These are phyloP conservation scores for Telenomus remus DNA, from an alignment of 1,140 invertebrate species.

Conservation along the genomic window DNA sequence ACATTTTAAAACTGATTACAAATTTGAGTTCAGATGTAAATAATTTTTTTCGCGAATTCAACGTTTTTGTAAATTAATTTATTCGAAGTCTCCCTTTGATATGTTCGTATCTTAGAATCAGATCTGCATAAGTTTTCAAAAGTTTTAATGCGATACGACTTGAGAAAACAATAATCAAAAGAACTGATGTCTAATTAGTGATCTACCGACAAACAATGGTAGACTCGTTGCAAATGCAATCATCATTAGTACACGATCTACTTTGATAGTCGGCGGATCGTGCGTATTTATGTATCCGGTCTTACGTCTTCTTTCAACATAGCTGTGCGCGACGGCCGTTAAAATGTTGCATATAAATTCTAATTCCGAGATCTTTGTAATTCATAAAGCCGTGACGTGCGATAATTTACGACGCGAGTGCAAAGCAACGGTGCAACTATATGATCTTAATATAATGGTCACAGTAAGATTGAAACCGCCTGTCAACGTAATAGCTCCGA, in stretches of 20 bases:
- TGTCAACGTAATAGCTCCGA: constrained; percentile 56
- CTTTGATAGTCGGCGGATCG: constrained; percentile 20
- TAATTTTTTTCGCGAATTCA: too few species aligned
- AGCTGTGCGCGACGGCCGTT: constrained; percentile 57
- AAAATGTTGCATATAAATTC: constrained; percentile 65
- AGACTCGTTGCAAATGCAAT: constrained; percentile 10
- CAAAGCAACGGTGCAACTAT: constrained; percentile 45
- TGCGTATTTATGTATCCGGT: constrained; percentile 67
- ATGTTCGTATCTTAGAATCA: too few species aligned
- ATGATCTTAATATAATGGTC: constrained; percentile 57
- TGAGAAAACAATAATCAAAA: too few species aligned
- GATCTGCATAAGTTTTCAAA: too few species aligned
- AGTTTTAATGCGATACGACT: too few species aligned
- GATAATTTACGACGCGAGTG: constrained; percentile 62
- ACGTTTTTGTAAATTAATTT: too few species aligned
- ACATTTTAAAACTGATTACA: too few species aligned
- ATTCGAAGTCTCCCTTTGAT: too few species aligned
- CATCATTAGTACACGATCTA: constrained; percentile 10
- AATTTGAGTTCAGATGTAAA: too few species aligned
- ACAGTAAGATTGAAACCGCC: constrained; percentile 44
- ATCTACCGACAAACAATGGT: not conserved
- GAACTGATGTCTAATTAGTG: too few species aligned
- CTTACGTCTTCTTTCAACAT: constrained; percentile 57
- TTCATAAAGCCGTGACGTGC: constrained; percentile 60
- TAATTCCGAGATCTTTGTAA: constrained; percentile 61